These are phyloP conservation scores for Apeltes quadracus DNA, from an alignment of 2,113 vertebrate species.

Conservation along the genomic window DNA sequence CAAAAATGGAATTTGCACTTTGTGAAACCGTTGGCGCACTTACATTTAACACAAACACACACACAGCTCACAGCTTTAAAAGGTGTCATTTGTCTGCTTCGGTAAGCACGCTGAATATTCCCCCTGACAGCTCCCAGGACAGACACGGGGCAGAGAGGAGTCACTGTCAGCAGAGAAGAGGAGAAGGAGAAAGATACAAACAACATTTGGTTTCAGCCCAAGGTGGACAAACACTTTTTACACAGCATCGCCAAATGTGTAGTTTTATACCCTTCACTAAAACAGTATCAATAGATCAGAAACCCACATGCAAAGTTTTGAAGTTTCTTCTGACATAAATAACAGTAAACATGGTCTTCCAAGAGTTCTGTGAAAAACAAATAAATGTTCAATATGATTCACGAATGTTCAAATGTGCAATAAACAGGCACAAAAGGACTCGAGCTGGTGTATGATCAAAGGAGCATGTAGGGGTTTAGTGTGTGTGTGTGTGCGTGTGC, in stretches of 20 bases:
- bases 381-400: background rate
- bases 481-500: background rate
- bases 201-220: background rate
- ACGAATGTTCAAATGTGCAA: background rate
- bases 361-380: background rate
- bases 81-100: constrained; percentile 67
- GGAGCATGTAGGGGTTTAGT: background rate
- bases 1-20: constrained; percentile 71
- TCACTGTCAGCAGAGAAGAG: background rate
- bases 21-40: constrained; percentile 43
- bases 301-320: background rate
- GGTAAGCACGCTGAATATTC: constrained; percentile 62
- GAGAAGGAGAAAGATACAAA: background rate
- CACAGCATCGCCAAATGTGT: background rate
- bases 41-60: constrained; percentile 33
- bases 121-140: constrained; percentile 56
- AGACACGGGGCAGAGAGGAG: constrained; percentile 24
- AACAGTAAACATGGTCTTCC: background rate
- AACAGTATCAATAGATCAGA: background rate
- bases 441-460: constrained; percentile 10
- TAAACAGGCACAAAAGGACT: no score
- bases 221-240: background rate
- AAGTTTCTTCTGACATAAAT: background rate
- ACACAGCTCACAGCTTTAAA: constrained; percentile 47
- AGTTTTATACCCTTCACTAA: background rate